A percentile compares a stretch with the other conserved stretches of the same genome.
phyloP scores from a whole-genome alignment of 2,113 vertebrate genomes.

The Panurus biarmicus region DNA sequence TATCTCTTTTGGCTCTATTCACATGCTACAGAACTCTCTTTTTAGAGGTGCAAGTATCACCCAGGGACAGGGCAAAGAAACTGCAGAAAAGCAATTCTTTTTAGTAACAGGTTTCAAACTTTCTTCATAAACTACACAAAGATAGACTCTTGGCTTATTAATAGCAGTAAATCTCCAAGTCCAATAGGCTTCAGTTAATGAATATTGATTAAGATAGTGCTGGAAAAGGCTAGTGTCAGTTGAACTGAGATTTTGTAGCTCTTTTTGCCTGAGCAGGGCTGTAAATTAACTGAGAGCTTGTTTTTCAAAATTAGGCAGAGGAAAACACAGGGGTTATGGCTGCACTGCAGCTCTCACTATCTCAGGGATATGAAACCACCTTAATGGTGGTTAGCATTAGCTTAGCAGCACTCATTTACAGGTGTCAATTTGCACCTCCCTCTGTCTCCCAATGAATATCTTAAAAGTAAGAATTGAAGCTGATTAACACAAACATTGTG shows the following conservation, averaged over 20 bases:
- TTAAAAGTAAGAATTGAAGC: neutral
- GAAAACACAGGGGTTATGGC: neutral
- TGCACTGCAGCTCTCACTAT: neutral
- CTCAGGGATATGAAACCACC: neutral
- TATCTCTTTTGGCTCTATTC: neutral
- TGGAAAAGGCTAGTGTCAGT: neutral
- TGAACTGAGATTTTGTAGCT: neutral
- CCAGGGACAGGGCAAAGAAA: neutral
- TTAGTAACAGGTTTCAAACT: neutral
- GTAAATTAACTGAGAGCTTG: neutral
- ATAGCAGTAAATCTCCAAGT: neutral
- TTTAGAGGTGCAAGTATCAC: neutral
- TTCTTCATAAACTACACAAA: neutral
- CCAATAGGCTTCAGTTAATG: neutral
- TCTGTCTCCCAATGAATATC: neutral
- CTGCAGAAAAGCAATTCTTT: neutral
- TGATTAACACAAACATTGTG: neutral
- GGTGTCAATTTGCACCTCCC: neutral
- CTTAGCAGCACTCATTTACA: neutral
- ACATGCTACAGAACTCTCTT: neutral
- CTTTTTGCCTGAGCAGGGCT: neutral
- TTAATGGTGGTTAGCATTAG: too few relatives aligned
- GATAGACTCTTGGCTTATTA: neutral
- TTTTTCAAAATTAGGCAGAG: neutral
- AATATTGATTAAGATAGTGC: constrained; percentile 15